These are phyloP conservation scores for Polietes domitor DNA, from an alignment of 2,888 invertebrate genomes.

Conservation along the genomic window DNA sequence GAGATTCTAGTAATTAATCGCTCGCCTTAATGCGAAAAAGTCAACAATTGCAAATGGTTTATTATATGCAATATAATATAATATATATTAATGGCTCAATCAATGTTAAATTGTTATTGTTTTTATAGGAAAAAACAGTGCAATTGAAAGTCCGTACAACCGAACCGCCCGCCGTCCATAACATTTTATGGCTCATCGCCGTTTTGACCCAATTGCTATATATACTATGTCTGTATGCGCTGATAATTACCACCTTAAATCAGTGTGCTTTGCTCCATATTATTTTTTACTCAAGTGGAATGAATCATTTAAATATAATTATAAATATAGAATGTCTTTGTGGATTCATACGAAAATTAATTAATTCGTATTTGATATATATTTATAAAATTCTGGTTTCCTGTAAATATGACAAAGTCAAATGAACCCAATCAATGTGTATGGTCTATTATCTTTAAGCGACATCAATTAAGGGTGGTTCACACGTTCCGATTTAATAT, in stretches of 20 bases:
- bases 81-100: not conserved
- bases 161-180: not conserved
- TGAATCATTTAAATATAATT: not conserved
- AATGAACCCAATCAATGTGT: too few relatives aligned
- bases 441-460: too few relatives aligned
- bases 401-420: not conserved
- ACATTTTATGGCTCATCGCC: constrained; percentile 21
- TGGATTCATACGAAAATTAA: not conserved
- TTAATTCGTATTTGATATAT: not conserved
- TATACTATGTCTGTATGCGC: too few relatives aligned
- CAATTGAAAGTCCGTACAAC: not conserved
- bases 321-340: not conserved
- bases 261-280: not conserved
- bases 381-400: not conserved
- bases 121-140: not conserved
- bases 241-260: constrained; percentile 21
- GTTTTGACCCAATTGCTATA: constrained; percentile 17
- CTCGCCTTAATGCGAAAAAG: not conserved
- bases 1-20: constrained; percentile 4
- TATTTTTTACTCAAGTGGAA: not conserved
- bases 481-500: too few relatives aligned
- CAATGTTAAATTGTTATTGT: not conserved
- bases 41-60: not conserved
- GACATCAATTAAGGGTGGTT: too few relatives aligned
- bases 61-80: constrained; percentile 7